Evolutionary conservation across 1,140 invertebrate genomes (phyloP), one percentile per base, ranked within the genome.

Genomic region (Elysia chlorotica): DNA sequence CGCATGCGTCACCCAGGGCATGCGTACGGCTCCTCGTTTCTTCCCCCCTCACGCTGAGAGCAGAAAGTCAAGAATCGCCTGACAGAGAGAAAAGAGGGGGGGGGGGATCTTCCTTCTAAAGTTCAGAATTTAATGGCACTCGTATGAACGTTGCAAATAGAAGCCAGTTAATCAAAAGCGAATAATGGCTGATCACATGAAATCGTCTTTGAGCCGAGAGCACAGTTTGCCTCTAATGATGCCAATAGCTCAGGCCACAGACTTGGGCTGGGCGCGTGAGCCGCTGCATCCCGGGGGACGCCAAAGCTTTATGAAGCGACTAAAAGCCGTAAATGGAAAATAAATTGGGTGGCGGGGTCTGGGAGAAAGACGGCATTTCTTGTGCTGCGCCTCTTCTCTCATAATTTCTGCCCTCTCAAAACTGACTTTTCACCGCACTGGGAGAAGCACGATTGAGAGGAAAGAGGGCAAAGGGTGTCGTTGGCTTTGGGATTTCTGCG

Each of bases 261-360:
- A 56, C 63, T 30, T 53, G 30, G 33, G 38, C 54, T 25, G 65
- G 56, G n/a, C 65, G 65, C 59, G 65, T 67, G 61, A 38, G 62
- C 30, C 36, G 68, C 59, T 54, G 41, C 57, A 54, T 71, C 74
- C 33, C 65, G 23, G 31, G 74, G 70, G 74, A 76, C 48, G 35
- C 38, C 54, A 48, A 72, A 76, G 71, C 75, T 74, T 73, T 76
- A 73, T 73, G 75, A 72, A 76, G 75, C 75, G 71, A 73, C 71
- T 73, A 73, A 76, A 73, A 73, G 75, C 71, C 71, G 75, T 73
- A 73, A 73, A 76, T 76, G 71, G 75, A 76, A 76, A 76, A 76
- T 73, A 76, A 76, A 76, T 76, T 73, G 75, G 75, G 61, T 70
- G 71, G 62, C 61, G 72, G 71, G 54, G 71, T 73, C 65, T 57